Evolutionary conservation across 2,888 invertebrate genomes (phyloP), one percentile per base, ranked within the genome.

Genomic region (Auanema freiburgensis): DNA sequence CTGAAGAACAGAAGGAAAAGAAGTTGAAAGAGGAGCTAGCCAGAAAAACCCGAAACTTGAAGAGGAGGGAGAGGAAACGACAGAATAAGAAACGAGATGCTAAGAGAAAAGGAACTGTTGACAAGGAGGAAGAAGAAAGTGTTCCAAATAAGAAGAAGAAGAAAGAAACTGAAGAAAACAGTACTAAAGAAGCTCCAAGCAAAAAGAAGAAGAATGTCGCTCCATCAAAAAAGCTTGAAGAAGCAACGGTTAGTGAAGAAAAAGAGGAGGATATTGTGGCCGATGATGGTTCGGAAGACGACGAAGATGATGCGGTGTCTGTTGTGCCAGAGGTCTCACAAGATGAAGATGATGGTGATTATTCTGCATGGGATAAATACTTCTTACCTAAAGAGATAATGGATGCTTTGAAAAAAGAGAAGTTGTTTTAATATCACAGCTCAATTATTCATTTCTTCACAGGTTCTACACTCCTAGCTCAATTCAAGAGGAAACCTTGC

Each of bases 401-500:
- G 18, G 6, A 59, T 11, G 72, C 74, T 10, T 18, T 78, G 6
- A 59, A 58, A 4, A 50, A 65, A 11, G 53, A 74, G 62, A 68
- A 70, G 77, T 77, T 24, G 11, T 18, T 60, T 18, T 33, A 44
- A 50, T 51, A 49, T 46, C 23, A 49, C 16, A 41, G 14, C 49
- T 18, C 33, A 12, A 23, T 14, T 33, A n/a, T 21, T 66, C n/a
- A 6, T 23, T 24, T 41, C 56, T 44, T 65, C 74, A 63, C 57
- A 79, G 79, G 53, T 81, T 81, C 67, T 18, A 69, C 16, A 52
- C 88, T 23, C 97, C 98, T 0, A 97, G 96, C 0, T 88, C 89
- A 77, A 97, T 98, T 80, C 97, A 98, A 84, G 72, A 78, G 21
- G 83, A 90, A 65, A 89, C 90, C 0, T 85, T 94, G 49, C 91